Evolutionary conservation across 2,797 vertebrate genomes (phyloP), one percentile per base, ranked within the genome.

Genomic region (Carapus acus): DNA sequence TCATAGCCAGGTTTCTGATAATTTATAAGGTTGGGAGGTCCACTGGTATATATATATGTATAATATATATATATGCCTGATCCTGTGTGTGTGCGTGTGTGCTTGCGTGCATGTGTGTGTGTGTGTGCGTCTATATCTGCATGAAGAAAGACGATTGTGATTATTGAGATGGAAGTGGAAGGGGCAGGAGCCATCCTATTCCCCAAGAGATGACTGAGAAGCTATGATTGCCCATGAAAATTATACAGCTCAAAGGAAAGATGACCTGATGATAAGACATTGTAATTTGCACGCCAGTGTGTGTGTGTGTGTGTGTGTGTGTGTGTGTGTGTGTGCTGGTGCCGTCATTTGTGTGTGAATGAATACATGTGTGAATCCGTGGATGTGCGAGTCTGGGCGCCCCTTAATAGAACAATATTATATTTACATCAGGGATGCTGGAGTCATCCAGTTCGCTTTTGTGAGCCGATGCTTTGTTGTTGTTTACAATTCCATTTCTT

Each of bases 401-500:
- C 5, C 24, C 24, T 9, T 27, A 27, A 5, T 27, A 5, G 4
- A 27, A 5, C 9, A 27, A 5, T 27, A 27, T 27, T 27, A 27
- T n/a, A n/a, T 53, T 34, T 53, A 52, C 48, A 39, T 6, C 41
- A 67, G 69, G 60, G 46, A 8, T 55, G 54, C 53, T 53, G 43
- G 33, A 41, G 21, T 44, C 16, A 49, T 37, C 29, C 42, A 3
- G 52, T 65, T 67, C 54, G 33, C 56, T 56, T 21, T 53, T 38
- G 43, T 40, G 54, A 54, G 62, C 58, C 50, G 29, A 58, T 43
- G 51, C 40, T 38, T 73, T 14, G 2, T 73, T 80, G 85, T 88
- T 62, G 76, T 85, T 89, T 84, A 88, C 71, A 80, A 62, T 87
- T 86, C 78, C 76, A 74, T 88, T 87, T 83, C 72, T 80, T 86